These are phyloP conservation scores for Sinella curviseta DNA, from an alignment of 1,140 invertebrate species.

Conservation along the genomic window DNA sequence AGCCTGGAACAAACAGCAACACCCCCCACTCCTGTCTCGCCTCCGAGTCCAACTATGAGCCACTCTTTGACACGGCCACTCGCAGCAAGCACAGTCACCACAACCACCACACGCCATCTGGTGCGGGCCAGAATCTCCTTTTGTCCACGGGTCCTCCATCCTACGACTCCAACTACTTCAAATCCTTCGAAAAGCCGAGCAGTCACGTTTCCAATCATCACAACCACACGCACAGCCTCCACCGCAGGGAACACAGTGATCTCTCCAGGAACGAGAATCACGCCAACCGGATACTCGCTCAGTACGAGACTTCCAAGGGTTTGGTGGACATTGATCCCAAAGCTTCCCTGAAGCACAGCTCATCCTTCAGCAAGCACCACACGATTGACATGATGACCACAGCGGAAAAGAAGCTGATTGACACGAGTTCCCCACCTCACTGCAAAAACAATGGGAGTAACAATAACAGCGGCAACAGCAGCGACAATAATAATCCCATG, in stretches of 20 bases:
- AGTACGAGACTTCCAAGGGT: conserved; percentile 43
- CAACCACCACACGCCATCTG: not conserved
- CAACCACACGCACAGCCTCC: conserved; percentile 9
- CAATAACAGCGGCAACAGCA: too few species aligned
- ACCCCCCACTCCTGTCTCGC: conserved; percentile 24
- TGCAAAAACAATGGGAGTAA: not conserved
- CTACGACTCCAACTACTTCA: conserved; percentile 46
- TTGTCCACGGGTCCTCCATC: conserved; percentile 45
- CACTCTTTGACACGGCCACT: conserved; percentile 35
- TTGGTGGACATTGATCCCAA: conserved; percentile 45
- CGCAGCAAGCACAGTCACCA: conserved; percentile 20
- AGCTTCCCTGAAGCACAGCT: conserved; percentile 27
- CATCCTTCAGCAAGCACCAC: not conserved
- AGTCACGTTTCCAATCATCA: not conserved
- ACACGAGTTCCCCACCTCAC: conserved; percentile 22
- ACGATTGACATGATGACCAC: not conserved
- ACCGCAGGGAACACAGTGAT: conserved; percentile 25
- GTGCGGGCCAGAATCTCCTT: not conserved
- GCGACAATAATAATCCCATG: conserved; percentile 28
- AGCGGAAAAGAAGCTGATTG: conserved; percentile 40
- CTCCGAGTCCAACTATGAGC: conserved; percentile 45
- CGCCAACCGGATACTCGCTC: conserved; percentile 43
- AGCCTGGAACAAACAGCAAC: not conserved
- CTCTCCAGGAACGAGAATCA: conserved; percentile 35
- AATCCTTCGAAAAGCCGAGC: conserved; percentile 36